Evolutionary conservation across 2,113 vertebrate genomes (phyloP), one percentile per base, ranked within the genome.

Genomic region (Steatornis caripensis): DNA sequence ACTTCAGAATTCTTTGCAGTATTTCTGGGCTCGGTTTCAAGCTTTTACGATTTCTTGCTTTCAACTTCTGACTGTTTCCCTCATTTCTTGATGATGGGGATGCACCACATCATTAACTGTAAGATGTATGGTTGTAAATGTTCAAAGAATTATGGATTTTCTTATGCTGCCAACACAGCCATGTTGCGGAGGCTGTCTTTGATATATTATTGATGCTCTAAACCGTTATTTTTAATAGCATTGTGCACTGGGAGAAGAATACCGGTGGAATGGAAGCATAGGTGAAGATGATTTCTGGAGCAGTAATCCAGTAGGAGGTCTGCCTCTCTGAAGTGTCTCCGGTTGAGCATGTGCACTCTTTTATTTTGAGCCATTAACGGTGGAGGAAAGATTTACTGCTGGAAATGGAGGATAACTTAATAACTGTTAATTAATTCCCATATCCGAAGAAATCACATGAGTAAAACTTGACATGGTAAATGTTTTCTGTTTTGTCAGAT

Each of bases 91-190:
- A 76, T 78, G 80, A 71, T 68, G 66, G 78, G 74, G 69, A 55
- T 90, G 89, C 2, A 2, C 48, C 61, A 91, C 89, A 76, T 94
- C 79, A 77, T 96, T 97, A 96, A 86, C 71, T 74, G 16, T 43
- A 70, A 92, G 75, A 90, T 86, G 16, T 60, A 74, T 82, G 70
- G 83, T 70, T 93, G 83, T 76, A 96, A 95, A 90, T 80, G 78
- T 70, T 89, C 69, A 80, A 92, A 96, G 78, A 91, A 94, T 82
- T 75, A 95, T 90, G 64, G 49, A 72, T 92, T 96, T 95, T 79
- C 82, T 92, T 86, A 61, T 0, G 1, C 66, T 90, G 49, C 60
- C 6, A 1, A 39, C 71, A 55, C 55, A 95, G 68, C 55, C 20
- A 9, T 53, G 70, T 86, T 81, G 74, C n/a, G 32, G 46, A 82